These are phyloP conservation scores for Micromys minutus DNA, from an alignment of 2,113 vertebrate genomes.

Conservation along the genomic window DNA sequence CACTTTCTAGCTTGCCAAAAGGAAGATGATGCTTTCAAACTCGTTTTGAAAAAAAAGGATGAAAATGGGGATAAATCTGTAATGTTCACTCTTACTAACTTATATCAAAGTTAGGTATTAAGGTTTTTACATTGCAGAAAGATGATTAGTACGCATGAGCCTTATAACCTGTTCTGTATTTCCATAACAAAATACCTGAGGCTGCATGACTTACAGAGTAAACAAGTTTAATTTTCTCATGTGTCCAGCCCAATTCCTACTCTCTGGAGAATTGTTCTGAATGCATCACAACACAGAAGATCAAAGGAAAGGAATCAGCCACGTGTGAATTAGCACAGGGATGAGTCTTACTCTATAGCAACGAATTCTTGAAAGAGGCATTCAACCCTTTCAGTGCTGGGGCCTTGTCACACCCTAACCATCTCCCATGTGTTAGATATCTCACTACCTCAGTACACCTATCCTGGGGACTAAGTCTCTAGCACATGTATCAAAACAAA, in stretches of 20 bases:
- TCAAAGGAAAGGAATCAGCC: neutral
- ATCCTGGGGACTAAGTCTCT: neutral
- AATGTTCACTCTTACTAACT: conserved; percentile 72
- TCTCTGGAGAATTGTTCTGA: neutral
- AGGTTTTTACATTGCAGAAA: conserved; percentile 41
- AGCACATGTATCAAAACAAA: neutral
- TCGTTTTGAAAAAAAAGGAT: conserved; percentile 78
- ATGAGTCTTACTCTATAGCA: neutral
- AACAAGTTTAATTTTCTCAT: neutral
- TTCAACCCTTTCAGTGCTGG: neutral
- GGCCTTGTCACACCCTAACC: neutral
- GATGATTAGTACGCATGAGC: neutral
- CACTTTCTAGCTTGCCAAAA: conserved; percentile 85
- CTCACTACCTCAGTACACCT: neutral
- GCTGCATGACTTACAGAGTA: neutral
- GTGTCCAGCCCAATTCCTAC: neutral
- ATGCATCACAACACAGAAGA: neutral
- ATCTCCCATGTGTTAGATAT: neutral
- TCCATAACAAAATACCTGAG: neutral
- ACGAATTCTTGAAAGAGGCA: neutral
- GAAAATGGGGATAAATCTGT: conserved; percentile 76
- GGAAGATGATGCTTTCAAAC: conserved; percentile 69
- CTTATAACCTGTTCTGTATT: neutral
- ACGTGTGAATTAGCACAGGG: neutral
- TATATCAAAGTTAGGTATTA: neutral